Base-by-base conservation (phyloP, 2,888 invertebrate genomes). In the Lasioglossum lativentre region DNA sequence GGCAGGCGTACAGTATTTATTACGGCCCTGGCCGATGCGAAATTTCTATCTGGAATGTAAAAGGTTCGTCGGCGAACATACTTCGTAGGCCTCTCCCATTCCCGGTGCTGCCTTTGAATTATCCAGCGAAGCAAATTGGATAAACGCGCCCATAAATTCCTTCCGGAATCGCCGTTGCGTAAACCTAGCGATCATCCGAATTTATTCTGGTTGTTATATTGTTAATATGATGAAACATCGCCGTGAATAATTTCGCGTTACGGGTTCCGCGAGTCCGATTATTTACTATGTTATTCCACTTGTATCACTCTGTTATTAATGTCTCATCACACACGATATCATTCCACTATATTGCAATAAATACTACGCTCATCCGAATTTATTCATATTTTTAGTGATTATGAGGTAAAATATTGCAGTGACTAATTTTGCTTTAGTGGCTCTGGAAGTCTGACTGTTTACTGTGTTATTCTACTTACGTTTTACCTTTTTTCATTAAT, bases 1-100 rank as follows among this genome's bases (percentile, higher is more conserved):
- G 16, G 42, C 16, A 6, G 4, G 12, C 40, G 47, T 47, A n/a
- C n/a, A 38, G 34, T 68, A 76, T 47, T 76, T 68, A 76, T 76
- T 16, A 10, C 23, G 5, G 19, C 23, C n/a, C 27, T 76, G 76
- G n/a, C 5, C 14, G 19, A 19, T 68, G 45, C 40, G 45, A 72
- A 16, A 30, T 72, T 72, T 72, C 19, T 72, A 45, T 45, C 68
- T 5, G 68, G 40, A 34, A 38, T 68, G 38, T 16, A 30, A 34
- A 63, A 30, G 30, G 14, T 12, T 40, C 68, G 23, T 4, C 38
- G 12, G 1, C 0, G 14, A 16, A 59, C 66, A 6, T 34, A 10
- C 19, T 34, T 66, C 66, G 19, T 23, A 10, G 34, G 66, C 34
- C 27, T 8, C n/a, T 27, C 6, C n/a, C n/a, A 23, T 12, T 27